Conservation (phyloP, 1,140 invertebrate species). For the Paracyclopina nana region DNA sequence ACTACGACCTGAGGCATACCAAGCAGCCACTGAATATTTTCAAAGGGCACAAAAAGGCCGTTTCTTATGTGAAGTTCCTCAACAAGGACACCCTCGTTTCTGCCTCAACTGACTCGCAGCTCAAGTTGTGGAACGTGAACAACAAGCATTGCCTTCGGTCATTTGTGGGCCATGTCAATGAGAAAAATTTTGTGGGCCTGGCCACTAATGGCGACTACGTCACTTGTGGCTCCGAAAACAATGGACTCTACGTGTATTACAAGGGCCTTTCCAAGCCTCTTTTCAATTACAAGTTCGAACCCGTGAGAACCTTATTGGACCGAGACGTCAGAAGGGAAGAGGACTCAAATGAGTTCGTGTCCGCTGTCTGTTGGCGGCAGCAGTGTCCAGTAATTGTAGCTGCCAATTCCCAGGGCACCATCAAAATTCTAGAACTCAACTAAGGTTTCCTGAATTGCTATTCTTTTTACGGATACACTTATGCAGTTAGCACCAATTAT, state of each 20-base stretch:
- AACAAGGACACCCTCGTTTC: constrained; percentile 75
- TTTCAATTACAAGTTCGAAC: constrained; percentile 71
- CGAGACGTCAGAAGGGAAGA: constrained; percentile 51
- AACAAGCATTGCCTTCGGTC: constrained; percentile 57
- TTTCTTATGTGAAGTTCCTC: constrained; percentile 88
- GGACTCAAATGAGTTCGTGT: constrained; percentile 80
- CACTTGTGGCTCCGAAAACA: constrained; percentile 88
- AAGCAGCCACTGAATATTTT: constrained; percentile 62
- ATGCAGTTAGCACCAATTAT: too few species aligned
- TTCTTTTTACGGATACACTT: constrained; percentile 3
- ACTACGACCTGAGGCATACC: constrained; percentile 76
- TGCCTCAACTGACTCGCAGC: constrained; percentile 79
- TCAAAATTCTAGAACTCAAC: constrained; percentile 60
- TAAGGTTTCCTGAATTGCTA: constrained; percentile 26
- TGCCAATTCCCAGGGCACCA: constrained; percentile 83
- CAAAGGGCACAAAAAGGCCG: constrained; percentile 79
- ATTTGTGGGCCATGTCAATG: constrained; percentile 82
- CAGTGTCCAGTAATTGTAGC: constrained; percentile 71
- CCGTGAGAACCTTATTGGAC: constrained; percentile 55
- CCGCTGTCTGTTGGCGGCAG: constrained; percentile 81
- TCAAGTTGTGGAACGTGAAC: constrained; percentile 81
- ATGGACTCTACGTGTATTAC: constrained; percentile 81
- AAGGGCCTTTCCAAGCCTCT: constrained; percentile 69
- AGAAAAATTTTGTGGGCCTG: constrained; percentile 93
- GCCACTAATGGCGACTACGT: constrained; percentile 85